Evolutionary conservation across 2,888 invertebrate species (phyloP).

Genomic region (Meiosimyza platycephala): DNA sequence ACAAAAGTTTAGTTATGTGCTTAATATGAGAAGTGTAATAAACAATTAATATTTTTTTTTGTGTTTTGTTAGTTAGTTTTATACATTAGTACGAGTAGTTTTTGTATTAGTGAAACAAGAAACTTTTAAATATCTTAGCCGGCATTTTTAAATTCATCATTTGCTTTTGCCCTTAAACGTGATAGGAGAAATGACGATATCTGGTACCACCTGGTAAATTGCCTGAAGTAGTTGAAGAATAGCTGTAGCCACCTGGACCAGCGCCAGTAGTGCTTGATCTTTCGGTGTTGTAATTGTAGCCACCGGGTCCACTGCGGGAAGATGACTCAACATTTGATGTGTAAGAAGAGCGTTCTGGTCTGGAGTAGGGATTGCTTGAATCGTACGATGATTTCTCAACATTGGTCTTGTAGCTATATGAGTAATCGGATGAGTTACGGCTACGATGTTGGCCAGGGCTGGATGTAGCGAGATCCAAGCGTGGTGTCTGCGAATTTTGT

Average conservation of each 20-base stretch:
- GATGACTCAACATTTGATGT: slow-evolving; percentile 77
- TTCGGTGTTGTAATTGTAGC: slow-evolving; percentile 82
- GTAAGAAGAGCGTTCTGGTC: slow-evolving; percentile 77
- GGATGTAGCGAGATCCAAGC: slow-evolving; percentile 88
- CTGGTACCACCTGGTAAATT: slow-evolving; percentile 84
- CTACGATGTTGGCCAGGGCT: slow-evolving; percentile 74
- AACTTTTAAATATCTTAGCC: slow-evolving; percentile 12
- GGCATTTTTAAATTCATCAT: not conserved
- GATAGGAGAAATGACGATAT: slow-evolving; percentile 89
- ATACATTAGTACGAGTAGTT: slow-evolving; percentile 6
- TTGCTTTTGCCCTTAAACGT: slow-evolving; percentile 73
- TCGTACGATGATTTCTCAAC: slow-evolving; percentile 70
- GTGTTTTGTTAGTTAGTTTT: slow-evolving; percentile 7
- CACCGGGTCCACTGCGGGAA: slow-evolving; percentile 77
- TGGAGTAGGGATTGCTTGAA: slow-evolving; percentile 70
- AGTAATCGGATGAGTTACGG: slow-evolving; percentile 85
- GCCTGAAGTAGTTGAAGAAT: slow-evolving; percentile 82
- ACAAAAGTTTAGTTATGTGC: not conserved
- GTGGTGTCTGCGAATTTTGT: slow-evolving; percentile 80
- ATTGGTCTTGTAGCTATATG: slow-evolving; percentile 81
- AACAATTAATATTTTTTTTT: slow-evolving; percentile 3
- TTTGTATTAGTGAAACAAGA: not conserved
- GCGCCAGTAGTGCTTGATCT: slow-evolving; percentile 77
- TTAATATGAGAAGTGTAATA: not conserved
- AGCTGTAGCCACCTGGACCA: slow-evolving; percentile 87